A percentile compares a stretch with the other conserved stretches of the same genome.
phyloP scores from a whole-genome alignment of 2,113 vertebrate genomes.

The Zapus hudsonius region DNA sequence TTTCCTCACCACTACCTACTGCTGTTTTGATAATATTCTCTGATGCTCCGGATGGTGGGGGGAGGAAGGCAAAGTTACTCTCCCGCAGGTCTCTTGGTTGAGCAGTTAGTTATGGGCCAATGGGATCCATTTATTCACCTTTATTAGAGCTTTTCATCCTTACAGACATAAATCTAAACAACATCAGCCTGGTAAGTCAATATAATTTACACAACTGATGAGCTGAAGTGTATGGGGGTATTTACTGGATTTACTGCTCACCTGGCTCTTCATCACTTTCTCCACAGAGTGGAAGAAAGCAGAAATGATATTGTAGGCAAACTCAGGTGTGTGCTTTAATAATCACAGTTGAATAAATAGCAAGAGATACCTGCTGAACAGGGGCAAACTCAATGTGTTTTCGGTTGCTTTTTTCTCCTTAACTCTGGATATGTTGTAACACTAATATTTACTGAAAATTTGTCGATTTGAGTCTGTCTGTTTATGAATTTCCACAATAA shows the following conservation, averaged over 20 bases:
- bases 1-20: conserved; percentile 74
- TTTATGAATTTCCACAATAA: not conserved
- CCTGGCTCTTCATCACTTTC: conserved; percentile 35
- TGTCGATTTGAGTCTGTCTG: not conserved
- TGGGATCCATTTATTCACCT: conserved; percentile 55
- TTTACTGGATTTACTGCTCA: conserved; percentile 60
- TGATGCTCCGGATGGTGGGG: conserved; percentile 68
- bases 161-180: conserved; percentile 66
- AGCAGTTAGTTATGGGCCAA: conserved; percentile 66
- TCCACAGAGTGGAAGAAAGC: not conserved
- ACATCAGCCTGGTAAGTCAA: conserved; percentile 27
- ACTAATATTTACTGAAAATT: not conserved
- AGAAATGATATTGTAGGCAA: conserved; percentile 19
- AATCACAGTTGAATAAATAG: not conserved
- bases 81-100: conserved; percentile 48
- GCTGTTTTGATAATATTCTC: conserved; percentile 69
- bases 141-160: conserved; percentile 68
- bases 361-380: not conserved
- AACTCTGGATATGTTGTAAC: not conserved
- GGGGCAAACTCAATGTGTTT: not conserved
- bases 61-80: conserved; percentile 64
- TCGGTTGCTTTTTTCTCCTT: not conserved
- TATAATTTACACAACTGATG: conserved; percentile 67
- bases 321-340: conserved; percentile 17
- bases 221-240: conserved; percentile 37